phyloP scores from a whole-genome alignment of 2,797 vertebrate species.

The Epinephelus coioides region DNA sequence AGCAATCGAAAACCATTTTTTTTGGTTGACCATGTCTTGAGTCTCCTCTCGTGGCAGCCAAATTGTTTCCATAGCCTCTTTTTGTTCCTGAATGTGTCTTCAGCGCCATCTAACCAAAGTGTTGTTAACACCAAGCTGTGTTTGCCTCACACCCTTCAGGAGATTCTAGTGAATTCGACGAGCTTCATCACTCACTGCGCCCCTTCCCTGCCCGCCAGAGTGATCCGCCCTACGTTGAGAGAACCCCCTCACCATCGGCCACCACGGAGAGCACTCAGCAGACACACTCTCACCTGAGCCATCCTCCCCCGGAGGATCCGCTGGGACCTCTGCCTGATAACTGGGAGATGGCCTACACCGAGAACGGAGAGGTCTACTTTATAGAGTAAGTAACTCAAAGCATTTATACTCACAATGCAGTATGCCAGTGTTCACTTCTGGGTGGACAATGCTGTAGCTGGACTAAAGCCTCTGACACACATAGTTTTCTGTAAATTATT shows the following conservation, averaged over 20 bases:
- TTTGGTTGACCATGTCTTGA: background rate
- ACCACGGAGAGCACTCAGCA: constrained; percentile 98
- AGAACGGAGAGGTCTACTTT: constrained; percentile 99
- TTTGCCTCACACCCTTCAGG: constrained; percentile 75
- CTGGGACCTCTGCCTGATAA: constrained; percentile 97
- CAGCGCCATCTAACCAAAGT: background rate
- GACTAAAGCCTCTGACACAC: too few relatives aligned
- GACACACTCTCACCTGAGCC: constrained; percentile 92
- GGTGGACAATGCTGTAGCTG: background rate
- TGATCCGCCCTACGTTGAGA: constrained; percentile 81
- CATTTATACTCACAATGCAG: background rate
- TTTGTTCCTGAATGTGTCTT: constrained; percentile 2
- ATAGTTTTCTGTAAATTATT: too few relatives aligned
- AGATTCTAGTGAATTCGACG: constrained; percentile 97
- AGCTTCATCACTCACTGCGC: constrained; percentile 83
- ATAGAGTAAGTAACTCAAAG: constrained; percentile 91
- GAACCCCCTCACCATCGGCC: constrained; percentile 87
- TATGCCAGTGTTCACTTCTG: background rate
- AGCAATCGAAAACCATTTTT: background rate
- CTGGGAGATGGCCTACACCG: constrained; percentile 99
- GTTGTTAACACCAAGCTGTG: background rate
- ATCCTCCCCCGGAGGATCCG: constrained; percentile 95
- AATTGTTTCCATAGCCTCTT: background rate
- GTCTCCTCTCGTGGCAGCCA: background rate
- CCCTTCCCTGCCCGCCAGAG: constrained; percentile 83